phyloP scores from a whole-genome alignment of 2,113 vertebrate species.

The Candoia aspera region DNA sequence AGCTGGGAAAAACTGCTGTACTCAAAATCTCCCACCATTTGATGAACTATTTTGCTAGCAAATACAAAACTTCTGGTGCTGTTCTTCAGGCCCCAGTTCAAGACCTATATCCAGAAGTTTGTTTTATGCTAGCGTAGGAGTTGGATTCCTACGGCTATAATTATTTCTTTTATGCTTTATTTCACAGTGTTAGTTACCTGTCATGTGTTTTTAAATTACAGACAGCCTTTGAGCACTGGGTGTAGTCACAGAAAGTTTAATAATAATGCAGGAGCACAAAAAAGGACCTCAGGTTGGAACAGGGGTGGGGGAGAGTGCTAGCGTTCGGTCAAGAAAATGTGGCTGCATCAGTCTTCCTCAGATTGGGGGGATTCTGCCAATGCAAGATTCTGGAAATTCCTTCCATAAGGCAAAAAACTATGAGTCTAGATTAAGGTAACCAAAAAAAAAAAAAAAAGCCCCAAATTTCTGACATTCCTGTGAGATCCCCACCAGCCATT shows the following conservation, averaged over 20 bases:
- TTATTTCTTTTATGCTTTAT: constrained; percentile 32
- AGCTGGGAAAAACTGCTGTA: background rate
- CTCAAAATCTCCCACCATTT: background rate
- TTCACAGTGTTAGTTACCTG: constrained; percentile 32
- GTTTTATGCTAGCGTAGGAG: constrained; percentile 7
- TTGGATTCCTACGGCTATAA: constrained; percentile 23
- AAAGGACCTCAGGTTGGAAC: background rate
- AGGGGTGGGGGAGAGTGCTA: background rate
- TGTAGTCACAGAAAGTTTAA: background rate
- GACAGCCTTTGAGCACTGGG: constrained; percentile 9
- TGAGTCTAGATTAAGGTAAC: background rate
- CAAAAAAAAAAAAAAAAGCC: background rate
- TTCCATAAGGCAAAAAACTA: background rate
- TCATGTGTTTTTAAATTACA: constrained; percentile 24
- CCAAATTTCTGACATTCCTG: background rate
- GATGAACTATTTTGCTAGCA: background rate
- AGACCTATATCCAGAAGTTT: background rate
- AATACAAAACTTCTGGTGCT: background rate
- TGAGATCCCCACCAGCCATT: background rate
- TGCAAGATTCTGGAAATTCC: background rate
- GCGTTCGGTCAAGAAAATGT: background rate
- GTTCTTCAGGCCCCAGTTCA: background rate
- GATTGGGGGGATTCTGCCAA: constrained; percentile 15
- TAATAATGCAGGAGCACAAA: background rate
- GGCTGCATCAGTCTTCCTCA: background rate